Conservation (phyloP, 2,797 vertebrate species). For the Poeciliopsis turneri region DNA sequence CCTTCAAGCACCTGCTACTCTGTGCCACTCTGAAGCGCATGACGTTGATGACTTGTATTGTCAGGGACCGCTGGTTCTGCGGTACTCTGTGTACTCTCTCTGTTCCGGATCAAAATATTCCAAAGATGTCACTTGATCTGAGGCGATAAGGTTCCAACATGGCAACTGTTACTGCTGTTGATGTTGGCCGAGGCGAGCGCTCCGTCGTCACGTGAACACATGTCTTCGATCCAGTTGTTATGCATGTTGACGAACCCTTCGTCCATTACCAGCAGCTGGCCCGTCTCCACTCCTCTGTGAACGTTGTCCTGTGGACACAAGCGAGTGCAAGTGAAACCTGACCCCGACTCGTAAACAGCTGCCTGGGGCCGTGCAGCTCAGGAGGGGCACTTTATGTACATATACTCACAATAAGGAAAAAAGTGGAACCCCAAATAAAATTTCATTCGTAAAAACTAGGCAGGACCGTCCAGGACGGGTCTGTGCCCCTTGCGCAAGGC, state of each 20-base stretch:
- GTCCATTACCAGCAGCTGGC: conserved; percentile 63
- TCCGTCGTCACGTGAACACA: conserved; percentile 31
- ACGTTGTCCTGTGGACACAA: conserved; percentile 34
- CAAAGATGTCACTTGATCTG: conserved; percentile 50
- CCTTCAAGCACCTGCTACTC: conserved; percentile 19
- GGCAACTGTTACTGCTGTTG: conserved; percentile 61
- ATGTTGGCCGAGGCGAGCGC: conserved; percentile 39
- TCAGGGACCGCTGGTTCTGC: conserved; percentile 27
- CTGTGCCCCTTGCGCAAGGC: conserved; percentile 48
- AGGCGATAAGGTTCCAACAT: conserved; percentile 45
- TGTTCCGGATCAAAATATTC: conserved; percentile 42
- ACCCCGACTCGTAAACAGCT: conserved; percentile 63
- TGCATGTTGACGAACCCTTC: conserved; percentile 44
- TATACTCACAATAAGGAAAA: conserved; percentile 24
- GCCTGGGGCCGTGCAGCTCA: conserved; percentile 41
- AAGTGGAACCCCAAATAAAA: conserved; percentile 48
- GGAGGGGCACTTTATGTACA: conserved; percentile 11
- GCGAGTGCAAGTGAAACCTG: conserved; percentile 51
- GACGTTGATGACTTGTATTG: conserved; percentile 41
- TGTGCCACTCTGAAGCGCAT: conserved; percentile 7
- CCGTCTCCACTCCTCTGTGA: conserved; percentile 23
- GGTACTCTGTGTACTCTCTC: conserved; percentile 1
- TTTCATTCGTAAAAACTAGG: conserved; percentile 48
- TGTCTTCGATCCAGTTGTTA: conserved; percentile 52
- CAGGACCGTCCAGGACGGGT: conserved; percentile 23